Evolutionary conservation across 2,113 vertebrate species (phyloP), one percentile per base, ranked within the genome.

Genomic region (Arvicanthis niloticus): DNA sequence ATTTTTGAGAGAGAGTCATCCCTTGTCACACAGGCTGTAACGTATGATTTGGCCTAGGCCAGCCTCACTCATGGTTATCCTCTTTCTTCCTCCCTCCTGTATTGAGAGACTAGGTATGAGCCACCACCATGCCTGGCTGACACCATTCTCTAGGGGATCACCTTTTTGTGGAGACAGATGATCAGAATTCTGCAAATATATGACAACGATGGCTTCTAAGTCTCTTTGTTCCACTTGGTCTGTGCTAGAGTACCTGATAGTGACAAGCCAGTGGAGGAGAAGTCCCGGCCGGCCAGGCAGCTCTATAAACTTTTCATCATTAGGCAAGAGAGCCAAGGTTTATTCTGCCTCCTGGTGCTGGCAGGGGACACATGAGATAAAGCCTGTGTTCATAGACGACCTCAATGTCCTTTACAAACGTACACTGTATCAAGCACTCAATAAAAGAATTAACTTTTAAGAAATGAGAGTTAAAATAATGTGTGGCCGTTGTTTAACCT

Each of bases 401-500:
- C 68, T 73, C 56, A 42, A 2, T 75, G 58, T 45, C 91, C 77
- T 70, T 91, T 62, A 53, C 21, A 89, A 75, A 92, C 26, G 82
- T 22, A 73, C 62, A 58, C 76, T 37, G 26, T 72, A 26, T 31
- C 34, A 80, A 86, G 62, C 7, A 19, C 42, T 91, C 19, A 73
- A 51, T 13, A 8, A 67, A 65, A 24, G 19, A 77, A 60, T 73
- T 53, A 72, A 53, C 65, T 93, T 89, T 96, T 93, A 96, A 51
- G 58, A 68, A 94, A 80, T n/a, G 21, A 68, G 48, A 17, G 80
- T 91, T 62, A 93, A 96, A 88, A 75, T 84, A 92, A 90, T 90
- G 84, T 76, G 24, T 53, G 48, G 34, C 72, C 73, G 37, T 45
- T 92, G 48, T 62, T 84, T 80, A 40, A 48, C 21, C 24, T 85